Percentiles rank a stretch among this genome's conserved stretches.
Conservation (phyloP, 2,797 vertebrate species). For the Scyliorhinus canicula region DNA sequence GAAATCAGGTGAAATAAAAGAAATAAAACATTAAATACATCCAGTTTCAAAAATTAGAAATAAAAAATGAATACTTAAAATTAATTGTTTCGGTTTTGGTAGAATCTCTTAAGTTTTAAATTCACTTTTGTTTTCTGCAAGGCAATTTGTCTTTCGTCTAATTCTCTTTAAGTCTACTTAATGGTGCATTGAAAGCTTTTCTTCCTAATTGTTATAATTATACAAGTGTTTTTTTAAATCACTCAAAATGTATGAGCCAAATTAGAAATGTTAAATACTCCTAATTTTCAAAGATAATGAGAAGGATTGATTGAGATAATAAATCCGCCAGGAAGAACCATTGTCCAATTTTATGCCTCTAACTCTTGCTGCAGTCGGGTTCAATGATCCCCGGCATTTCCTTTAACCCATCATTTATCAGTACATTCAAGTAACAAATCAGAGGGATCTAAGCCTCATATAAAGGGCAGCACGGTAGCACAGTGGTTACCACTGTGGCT, state of each 20-base stretch:
- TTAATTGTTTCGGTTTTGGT: background rate
- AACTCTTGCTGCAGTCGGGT: background rate
- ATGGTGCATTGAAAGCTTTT: conserved; percentile 2
- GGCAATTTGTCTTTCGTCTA: background rate
- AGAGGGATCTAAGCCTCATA: too few species aligned
- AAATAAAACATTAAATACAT: background rate
- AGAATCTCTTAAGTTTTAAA: background rate
- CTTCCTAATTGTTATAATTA: background rate
- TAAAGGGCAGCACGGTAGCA: too few species aligned
- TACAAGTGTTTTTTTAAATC: background rate
- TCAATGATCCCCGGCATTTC: background rate
- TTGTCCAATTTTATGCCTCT: background rate
- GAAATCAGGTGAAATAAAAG: background rate
- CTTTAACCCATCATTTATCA: background rate
- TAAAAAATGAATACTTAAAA: background rate
- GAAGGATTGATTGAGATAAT: background rate
- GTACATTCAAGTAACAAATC: background rate
- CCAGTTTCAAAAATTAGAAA: background rate
- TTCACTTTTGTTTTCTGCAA: background rate
- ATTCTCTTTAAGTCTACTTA: background rate
- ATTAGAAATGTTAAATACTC: background rate
- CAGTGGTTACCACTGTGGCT: too few species aligned
- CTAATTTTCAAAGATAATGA: background rate
- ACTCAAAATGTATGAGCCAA: background rate
- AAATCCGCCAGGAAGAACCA: background rate